These are phyloP conservation scores for Malthinus flaveolus DNA, from an alignment of 2,888 invertebrate genomes.

Conservation along the genomic window DNA sequence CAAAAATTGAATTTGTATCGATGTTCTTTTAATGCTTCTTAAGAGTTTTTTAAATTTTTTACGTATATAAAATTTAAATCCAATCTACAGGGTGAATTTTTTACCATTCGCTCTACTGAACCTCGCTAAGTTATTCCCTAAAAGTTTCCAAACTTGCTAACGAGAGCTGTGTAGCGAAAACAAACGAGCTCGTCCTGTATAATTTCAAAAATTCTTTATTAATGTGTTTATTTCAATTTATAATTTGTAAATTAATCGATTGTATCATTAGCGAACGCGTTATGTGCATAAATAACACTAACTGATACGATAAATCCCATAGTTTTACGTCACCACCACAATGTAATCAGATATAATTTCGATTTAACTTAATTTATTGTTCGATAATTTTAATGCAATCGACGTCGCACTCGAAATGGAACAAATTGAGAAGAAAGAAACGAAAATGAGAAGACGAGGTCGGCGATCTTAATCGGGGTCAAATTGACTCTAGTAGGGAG, in stretches of 20 bases:
- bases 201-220: too few species aligned
- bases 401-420: background rate
- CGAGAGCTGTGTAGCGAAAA: too few species aligned
- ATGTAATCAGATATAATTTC: background rate
- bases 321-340: background rate
- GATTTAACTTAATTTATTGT: too few species aligned
- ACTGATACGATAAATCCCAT: background rate
- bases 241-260: slow-evolving; percentile 1
- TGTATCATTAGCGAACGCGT: slow-evolving; percentile 1
- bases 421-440: slow-evolving; percentile 6
- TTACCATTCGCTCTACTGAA: too few species aligned
- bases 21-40: slow-evolving; percentile 5
- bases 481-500: slow-evolving; percentile 99
- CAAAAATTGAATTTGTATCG: slow-evolving; percentile 3
- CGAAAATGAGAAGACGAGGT: slow-evolving; percentile 29
- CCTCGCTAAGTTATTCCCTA: too few species aligned
- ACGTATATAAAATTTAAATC: too few species aligned
- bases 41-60: background rate
- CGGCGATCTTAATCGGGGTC: slow-evolving; percentile 75
- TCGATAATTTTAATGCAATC: too few species aligned
- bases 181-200: too few species aligned
- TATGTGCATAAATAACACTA: slow-evolving; percentile 1
- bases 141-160: too few species aligned
- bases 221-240: background rate
- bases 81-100: too few species aligned